A percentile compares a stretch with the other conserved stretches of the same genome.
These are phyloP conservation scores for Pelagia noctiluca DNA, from an alignment of 30 jellyfish, hydroid and myxozoan species.

Conservation along the genomic window DNA sequence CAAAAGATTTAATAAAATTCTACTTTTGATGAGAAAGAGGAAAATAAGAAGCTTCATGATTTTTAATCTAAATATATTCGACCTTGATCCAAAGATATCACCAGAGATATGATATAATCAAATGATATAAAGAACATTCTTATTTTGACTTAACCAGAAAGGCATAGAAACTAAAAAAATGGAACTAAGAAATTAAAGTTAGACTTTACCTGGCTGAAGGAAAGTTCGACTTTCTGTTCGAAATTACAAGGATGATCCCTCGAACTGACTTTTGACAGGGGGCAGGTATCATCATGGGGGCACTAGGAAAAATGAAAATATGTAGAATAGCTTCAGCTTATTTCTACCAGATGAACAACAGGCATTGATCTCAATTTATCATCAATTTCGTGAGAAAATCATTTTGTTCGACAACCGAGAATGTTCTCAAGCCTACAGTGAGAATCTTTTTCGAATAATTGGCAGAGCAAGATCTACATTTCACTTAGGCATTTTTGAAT, in stretches of 20 bases:
- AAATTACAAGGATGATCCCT: conserved; percentile 96
- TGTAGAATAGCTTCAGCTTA: background rate
- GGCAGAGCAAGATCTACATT: background rate
- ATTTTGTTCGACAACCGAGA: background rate
- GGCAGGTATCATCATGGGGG: conserved; percentile 92
- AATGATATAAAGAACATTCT: no score
- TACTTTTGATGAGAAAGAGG: no score
- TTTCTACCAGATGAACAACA: background rate
- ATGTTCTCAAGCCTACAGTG: background rate
- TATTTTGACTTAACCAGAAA: no score
- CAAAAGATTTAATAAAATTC: no score
- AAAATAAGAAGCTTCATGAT: no score
- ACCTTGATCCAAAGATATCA: no score
- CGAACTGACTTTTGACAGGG: conserved; percentile 88
- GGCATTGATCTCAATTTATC: no score
- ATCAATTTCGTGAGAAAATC: background rate
- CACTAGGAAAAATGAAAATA: conserved; percentile 56
- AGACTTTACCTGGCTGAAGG: conserved; percentile 78
- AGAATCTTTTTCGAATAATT: no score
- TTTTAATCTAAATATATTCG: no score
- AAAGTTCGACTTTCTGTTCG: conserved; percentile 83
- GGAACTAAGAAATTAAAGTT: background rate
- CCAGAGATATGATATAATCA: no score
- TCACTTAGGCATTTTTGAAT: no score
- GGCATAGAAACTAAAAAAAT: no score